Evolutionary conservation across 2,113 vertebrate genomes (phyloP).

Genomic region (Tupaia chinensis): DNA sequence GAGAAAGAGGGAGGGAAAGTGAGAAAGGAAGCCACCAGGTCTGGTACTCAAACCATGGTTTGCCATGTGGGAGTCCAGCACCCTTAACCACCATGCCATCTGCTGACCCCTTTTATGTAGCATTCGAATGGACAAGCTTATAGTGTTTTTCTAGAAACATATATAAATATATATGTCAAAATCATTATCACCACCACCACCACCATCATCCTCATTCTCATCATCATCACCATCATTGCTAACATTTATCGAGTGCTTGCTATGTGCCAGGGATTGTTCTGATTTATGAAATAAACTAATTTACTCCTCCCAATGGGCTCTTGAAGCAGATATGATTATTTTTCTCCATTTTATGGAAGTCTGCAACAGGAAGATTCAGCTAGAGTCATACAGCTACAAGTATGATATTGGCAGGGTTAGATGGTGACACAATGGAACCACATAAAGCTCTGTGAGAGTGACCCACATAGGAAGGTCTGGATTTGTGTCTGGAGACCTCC

Average conservation of each 20-base stretch:
- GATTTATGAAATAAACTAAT: neutral
- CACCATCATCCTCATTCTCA: neutral
- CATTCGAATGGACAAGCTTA: neutral
- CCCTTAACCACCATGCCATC: too few relatives aligned
- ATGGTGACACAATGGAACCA: too few relatives aligned
- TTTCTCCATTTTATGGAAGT: neutral
- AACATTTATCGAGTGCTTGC: neutral
- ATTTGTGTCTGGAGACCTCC: too few relatives aligned
- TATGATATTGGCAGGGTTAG: too few relatives aligned
- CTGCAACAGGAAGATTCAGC: neutral
- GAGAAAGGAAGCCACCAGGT: too few relatives aligned
- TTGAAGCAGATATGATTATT: too few relatives aligned
- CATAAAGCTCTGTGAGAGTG: too few relatives aligned
- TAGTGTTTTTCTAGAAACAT: neutral
- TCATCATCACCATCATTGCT: neutral
- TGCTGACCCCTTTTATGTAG: neutral
- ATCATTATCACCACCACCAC: too few relatives aligned
- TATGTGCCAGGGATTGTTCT: neutral
- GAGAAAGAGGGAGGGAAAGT: too few relatives aligned
- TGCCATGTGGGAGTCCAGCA: too few relatives aligned
- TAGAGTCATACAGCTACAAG: neutral
- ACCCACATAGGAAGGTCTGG: too few relatives aligned
- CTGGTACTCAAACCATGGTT: too few relatives aligned
- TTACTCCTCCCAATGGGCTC: neutral
- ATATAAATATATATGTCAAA: neutral